A percentile compares a stretch with the other conserved stretches of the same genome.
These are phyloP conservation scores for Dicerorhinus sumatrensis DNA, from an alignment of 2,113 vertebrate genomes.

Conservation along the genomic window DNA sequence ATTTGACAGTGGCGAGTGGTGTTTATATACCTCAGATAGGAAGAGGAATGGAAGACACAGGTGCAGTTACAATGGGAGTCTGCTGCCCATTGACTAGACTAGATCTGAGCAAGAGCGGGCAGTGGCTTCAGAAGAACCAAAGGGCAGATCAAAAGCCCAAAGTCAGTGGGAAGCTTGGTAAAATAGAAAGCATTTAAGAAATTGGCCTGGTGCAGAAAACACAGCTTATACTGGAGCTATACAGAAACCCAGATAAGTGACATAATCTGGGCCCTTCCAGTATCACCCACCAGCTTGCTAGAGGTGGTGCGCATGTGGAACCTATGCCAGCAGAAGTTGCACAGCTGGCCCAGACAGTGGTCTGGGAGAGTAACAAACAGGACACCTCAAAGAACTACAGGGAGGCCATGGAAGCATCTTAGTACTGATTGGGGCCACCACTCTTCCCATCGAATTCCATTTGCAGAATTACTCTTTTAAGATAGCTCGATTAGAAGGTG, in stretches of 20 bases:
- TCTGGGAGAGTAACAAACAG: neutral
- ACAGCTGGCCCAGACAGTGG: accelerated
- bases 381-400: accelerated
- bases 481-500: neutral
- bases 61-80: no score
- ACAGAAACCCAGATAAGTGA: neutral
- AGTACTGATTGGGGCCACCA: accelerated
- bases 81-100: neutral
- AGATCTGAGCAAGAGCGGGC: neutral
- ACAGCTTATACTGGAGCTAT: neutral
- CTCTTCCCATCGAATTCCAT: neutral
- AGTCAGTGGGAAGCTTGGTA: no score
- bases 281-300: accelerated
- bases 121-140: neutral
- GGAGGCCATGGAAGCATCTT: no score
- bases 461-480: neutral
- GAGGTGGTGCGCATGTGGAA: accelerated
- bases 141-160: neutral
- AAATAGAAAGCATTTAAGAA: neutral
- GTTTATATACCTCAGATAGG: neutral
- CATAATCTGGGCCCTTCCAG: accelerated
- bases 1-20: neutral
- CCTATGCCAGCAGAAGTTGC: accelerated
- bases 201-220: no score
- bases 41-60: neutral